A percentile compares a stretch with the other conserved stretches of the same genome.
Conservation (phyloP, 1,140 invertebrate genomes). For the Penaeus chinensis region DNA sequence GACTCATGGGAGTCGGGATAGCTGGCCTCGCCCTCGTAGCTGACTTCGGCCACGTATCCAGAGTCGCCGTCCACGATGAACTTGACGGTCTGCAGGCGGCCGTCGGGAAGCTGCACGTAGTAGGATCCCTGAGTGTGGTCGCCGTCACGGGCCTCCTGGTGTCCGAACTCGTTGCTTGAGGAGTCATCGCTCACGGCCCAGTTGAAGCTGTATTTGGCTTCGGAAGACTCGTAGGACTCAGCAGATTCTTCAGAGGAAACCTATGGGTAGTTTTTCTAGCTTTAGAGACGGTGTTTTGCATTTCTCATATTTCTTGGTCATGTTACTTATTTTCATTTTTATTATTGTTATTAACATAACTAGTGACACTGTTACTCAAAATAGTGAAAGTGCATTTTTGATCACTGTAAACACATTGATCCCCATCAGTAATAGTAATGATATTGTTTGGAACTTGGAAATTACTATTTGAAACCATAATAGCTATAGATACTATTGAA, state of each 20-base stretch:
- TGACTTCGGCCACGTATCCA: slow-evolving; percentile 12
- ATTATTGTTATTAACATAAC: too few relatives aligned
- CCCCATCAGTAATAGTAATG: too few relatives aligned
- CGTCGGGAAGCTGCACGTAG: slow-evolving; percentile 7
- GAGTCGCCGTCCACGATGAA: not conserved
- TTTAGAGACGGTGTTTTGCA: too few relatives aligned
- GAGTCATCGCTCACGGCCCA: not conserved
- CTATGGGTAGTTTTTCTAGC: too few relatives aligned
- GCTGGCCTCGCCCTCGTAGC: not conserved
- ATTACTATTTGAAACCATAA: too few relatives aligned
- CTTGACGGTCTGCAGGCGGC: slow-evolving; percentile 14
- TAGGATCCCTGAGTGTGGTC: slow-evolving; percentile 8
- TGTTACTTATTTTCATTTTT: too few relatives aligned
- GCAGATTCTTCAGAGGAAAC: not conserved
- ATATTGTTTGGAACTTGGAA: too few relatives aligned
- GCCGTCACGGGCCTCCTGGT: slow-evolving; percentile 8
- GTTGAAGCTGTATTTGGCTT: not conserved
- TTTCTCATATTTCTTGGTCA: too few relatives aligned
- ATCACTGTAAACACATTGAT: not conserved
- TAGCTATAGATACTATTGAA: too few relatives aligned
- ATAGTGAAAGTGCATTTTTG: not conserved
- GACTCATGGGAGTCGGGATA: not conserved
- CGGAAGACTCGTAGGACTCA: not conserved
- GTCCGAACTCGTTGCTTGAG: slow-evolving; percentile 17
- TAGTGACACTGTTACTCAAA: too few relatives aligned